phyloP scores from a whole-genome alignment of 2,113 vertebrate genomes.

The Brienomyrus brachyistius region DNA sequence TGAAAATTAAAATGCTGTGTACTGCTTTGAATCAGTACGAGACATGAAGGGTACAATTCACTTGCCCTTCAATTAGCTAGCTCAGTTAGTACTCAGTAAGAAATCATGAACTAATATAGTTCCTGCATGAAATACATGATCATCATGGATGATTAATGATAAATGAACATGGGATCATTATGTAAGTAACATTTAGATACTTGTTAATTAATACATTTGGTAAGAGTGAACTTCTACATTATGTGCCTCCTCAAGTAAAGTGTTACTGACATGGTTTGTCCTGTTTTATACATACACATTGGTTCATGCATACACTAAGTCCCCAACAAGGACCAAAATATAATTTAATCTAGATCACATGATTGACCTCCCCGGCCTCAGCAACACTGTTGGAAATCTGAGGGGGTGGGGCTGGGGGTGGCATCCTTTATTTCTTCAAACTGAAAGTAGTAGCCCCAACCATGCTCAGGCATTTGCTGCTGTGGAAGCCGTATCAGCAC shows the following conservation, averaged over 20 bases:
- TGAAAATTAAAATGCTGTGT: background rate
- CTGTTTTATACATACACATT: background rate
- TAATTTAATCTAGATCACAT: background rate
- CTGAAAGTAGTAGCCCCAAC: background rate
- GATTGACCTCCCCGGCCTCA: background rate
- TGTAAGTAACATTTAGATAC: background rate
- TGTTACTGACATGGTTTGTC: background rate
- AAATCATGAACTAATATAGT: background rate
- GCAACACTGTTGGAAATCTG: background rate
- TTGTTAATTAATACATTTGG: background rate
- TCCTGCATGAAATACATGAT: background rate
- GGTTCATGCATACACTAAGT: background rate
- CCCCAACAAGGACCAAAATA: background rate
- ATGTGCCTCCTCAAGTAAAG: background rate
- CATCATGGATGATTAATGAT: background rate
- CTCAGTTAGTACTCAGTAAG: background rate
- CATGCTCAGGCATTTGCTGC: background rate
- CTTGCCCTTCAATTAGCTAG: background rate
- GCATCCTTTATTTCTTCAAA: background rate
- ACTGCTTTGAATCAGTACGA: background rate
- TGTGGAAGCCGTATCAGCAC: background rate
- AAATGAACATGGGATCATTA: background rate
- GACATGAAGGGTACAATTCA: background rate
- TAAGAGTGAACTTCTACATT: background rate
- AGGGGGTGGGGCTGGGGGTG: background rate